Conservation (phyloP, 2,113 vertebrate species). For the Paracanthobrama guichenoti region DNA sequence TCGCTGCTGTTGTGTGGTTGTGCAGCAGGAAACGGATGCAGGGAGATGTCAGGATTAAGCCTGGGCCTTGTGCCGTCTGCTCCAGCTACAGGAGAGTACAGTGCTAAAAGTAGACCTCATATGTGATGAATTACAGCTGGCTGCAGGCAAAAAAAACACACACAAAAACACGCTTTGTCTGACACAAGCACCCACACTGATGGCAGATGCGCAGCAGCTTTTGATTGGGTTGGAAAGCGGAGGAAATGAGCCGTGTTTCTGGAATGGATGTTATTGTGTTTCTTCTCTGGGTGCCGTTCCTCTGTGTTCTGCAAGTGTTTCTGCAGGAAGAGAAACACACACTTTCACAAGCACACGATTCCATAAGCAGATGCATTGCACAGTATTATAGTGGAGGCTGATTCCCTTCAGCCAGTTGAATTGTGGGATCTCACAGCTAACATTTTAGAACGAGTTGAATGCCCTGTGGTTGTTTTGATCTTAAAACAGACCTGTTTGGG, state of each 20-base stretch:
- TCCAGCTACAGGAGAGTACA: slow-evolving; percentile 34
- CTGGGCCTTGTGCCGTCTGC: slow-evolving; percentile 16
- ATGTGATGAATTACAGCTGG: slow-evolving; percentile 49
- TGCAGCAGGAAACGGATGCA: slow-evolving; percentile 21
- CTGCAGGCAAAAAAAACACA: slow-evolving; percentile 38
- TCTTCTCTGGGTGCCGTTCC: slow-evolving; percentile 50
- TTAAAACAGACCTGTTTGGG: slow-evolving; percentile 62
- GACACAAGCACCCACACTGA: slow-evolving; percentile 44
- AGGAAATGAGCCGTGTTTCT: slow-evolving; percentile 64
- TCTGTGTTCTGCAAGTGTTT: slow-evolving; percentile 1
- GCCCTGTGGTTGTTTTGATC: slow-evolving; percentile 60
- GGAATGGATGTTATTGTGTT: slow-evolving; percentile 55
- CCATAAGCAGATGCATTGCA: background rate
- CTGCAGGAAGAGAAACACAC: slow-evolving; percentile 9
- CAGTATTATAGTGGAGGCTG: background rate
- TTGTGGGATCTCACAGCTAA: background rate
- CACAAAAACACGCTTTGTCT: background rate
- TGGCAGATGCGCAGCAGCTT: slow-evolving; percentile 62
- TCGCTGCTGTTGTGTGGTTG: slow-evolving; percentile 13
- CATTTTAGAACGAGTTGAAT: background rate
- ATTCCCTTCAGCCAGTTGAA: background rate
- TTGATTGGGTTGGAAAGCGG: slow-evolving; percentile 59
- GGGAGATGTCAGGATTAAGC: slow-evolving; percentile 23
- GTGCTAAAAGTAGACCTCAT: slow-evolving; percentile 47
- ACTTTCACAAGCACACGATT: background rate